These are phyloP conservation scores for Acipenser ruthenus DNA, from an alignment of 2,797 vertebrate genomes.

Conservation along the genomic window DNA sequence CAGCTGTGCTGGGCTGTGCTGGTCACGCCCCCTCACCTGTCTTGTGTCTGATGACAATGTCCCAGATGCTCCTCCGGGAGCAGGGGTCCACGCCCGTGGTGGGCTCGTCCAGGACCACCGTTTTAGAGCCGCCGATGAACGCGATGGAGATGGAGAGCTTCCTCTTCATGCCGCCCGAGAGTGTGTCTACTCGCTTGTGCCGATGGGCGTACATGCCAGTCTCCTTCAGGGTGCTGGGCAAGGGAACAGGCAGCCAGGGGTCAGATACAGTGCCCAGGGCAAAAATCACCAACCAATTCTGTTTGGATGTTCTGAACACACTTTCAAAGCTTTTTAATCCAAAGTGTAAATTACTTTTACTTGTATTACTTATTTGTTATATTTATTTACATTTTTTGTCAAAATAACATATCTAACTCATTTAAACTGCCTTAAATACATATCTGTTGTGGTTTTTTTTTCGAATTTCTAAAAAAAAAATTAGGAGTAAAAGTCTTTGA, in stretches of 20 bases:
- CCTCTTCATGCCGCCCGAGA: constrained; percentile 94
- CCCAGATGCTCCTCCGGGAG: constrained; percentile 93
- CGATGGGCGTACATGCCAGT: constrained; percentile 86
- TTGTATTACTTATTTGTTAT: too few species aligned
- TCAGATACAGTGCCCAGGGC: too few species aligned
- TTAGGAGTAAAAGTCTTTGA: too few species aligned
- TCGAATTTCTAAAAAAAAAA: too few species aligned
- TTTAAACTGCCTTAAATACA: too few species aligned
- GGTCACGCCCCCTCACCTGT: constrained; percentile 55
- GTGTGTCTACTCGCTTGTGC: constrained; percentile 80
- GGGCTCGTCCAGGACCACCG: constrained; percentile 93
- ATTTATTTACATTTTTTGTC: too few species aligned
- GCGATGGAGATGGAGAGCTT: constrained; percentile 96
- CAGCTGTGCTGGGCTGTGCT: not conserved
- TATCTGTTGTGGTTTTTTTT: too few species aligned
- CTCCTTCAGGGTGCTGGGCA: constrained; percentile 76
- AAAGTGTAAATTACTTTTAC: too few species aligned
- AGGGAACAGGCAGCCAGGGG: not conserved
- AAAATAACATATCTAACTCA: too few species aligned
- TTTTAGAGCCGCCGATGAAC: constrained; percentile 86
- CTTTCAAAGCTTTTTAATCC: too few species aligned
- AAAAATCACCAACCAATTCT: too few species aligned
- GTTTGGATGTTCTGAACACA: too few species aligned
- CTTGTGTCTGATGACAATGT: constrained; percentile 89
- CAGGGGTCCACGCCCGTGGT: constrained; percentile 95